Evolutionary conservation across 2,888 invertebrate species (phyloP).

Genomic region (Dicyrtoma fusca): DNA sequence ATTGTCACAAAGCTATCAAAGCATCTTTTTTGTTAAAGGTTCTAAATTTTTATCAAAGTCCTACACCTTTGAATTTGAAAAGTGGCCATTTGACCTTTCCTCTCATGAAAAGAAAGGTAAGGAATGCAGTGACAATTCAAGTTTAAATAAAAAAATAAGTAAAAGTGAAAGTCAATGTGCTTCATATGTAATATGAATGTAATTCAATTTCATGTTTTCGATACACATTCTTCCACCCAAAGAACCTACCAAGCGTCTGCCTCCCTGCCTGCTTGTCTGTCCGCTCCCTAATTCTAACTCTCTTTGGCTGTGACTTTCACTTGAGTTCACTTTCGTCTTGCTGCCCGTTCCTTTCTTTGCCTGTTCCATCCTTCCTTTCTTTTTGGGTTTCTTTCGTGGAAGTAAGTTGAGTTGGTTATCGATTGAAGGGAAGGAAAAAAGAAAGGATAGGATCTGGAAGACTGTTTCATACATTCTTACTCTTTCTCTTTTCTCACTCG

Average conservation of each 20-base stretch:
- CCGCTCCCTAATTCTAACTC: neutral
- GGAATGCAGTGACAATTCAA: too few relatives aligned
- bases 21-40: too few relatives aligned
- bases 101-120: too few relatives aligned
- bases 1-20: too few relatives aligned
- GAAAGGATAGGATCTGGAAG: neutral
- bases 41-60: too few relatives aligned
- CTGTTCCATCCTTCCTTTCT: neutral
- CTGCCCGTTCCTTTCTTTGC: too few relatives aligned
- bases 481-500: neutral
- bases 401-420: conserved; percentile 14
- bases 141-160: neutral
- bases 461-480: neutral
- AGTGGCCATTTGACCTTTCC: too few relatives aligned
- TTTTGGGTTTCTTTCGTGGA: neutral
- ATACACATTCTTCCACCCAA: too few relatives aligned
- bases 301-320: conserved; percentile 9
- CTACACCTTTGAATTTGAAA: too few relatives aligned
- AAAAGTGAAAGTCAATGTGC: neutral
- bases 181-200: neutral
- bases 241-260: too few relatives aligned
- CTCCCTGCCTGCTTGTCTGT: neutral
- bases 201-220: neutral
- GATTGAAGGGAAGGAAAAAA: conserved; percentile 14
- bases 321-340: conserved; percentile 7